These are phyloP conservation scores for Crotalus tigris DNA, from an alignment of 2,113 vertebrate species.

Conservation along the genomic window DNA sequence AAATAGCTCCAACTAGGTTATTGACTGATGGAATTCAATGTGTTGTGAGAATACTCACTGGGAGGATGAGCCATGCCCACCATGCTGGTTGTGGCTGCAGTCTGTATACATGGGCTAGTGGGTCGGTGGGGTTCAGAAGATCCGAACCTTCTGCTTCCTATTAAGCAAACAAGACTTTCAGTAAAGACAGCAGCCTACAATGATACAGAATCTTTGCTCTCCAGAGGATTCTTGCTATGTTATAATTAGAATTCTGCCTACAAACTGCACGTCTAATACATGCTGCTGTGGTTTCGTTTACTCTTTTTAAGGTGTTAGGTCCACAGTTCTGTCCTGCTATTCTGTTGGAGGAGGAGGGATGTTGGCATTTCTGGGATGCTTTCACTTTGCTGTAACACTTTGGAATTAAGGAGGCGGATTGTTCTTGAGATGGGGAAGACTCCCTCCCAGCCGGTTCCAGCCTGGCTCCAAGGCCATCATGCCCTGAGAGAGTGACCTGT, in stretches of 20 bases:
- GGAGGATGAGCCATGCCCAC: background rate
- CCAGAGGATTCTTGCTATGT: background rate
- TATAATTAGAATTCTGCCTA: background rate
- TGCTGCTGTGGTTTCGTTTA: background rate
- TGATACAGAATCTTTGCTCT: background rate
- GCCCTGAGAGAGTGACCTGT: no score
- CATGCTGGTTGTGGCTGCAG: background rate
- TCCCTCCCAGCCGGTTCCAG: no score
- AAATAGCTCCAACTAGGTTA: background rate
- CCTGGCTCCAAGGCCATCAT: no score
- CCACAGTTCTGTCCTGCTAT: no score
- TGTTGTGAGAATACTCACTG: background rate
- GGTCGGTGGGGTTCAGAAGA: background rate
- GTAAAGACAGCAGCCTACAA: background rate
- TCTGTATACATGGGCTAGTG: background rate
- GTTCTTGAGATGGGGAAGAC: no score
- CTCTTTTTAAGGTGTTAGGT: background rate
- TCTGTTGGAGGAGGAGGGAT: no score
- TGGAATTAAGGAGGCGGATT: no score
- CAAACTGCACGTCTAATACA: background rate
- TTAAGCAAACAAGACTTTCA: background rate
- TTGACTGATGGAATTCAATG: background rate
- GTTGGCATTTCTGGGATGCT: no score
- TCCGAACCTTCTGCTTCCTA: background rate
- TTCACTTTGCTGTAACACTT: no score